phyloP scores from a whole-genome alignment of 2,888 invertebrate species.

The Napeogenes inachia region DNA sequence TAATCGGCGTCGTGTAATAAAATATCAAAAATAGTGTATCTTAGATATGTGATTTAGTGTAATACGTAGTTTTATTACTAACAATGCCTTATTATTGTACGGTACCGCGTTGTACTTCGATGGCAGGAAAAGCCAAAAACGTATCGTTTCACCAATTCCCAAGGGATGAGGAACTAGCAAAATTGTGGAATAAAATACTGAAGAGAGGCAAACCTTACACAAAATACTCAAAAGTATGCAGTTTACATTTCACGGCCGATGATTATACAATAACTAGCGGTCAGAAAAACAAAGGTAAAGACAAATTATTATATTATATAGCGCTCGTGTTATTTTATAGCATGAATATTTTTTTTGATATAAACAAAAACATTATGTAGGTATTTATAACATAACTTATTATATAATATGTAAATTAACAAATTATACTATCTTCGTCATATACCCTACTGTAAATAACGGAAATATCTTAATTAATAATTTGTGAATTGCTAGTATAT shows the following conservation, averaged over 20 bases:
- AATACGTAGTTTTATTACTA: constrained; percentile 34
- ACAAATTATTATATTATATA: constrained; percentile 12
- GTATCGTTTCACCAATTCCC: constrained; percentile 74
- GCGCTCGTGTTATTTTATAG: constrained; percentile 24
- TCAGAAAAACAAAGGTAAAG: constrained; percentile 68
- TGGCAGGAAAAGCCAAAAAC: constrained; percentile 73
- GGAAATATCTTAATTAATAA: no score
- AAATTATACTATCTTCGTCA: no score
- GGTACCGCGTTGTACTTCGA: constrained; percentile 71
- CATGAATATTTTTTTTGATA: constrained; percentile 7
- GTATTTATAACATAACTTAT: neutral
- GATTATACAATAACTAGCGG: constrained; percentile 69
- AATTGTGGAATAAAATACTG: constrained; percentile 66
- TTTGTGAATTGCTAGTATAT: no score
- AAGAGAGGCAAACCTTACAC: constrained; percentile 73
- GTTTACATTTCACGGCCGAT: constrained; percentile 65
- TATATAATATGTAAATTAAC: no score
- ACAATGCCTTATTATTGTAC: constrained; percentile 75
- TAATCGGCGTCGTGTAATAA: constrained; percentile 26
- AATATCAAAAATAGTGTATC: constrained; percentile 9
- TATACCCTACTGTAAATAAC: no score
- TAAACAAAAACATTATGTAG: neutral
- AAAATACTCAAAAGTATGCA: constrained; percentile 74
- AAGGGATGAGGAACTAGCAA: constrained; percentile 62
- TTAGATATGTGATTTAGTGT: constrained; percentile 31